A percentile compares a stretch with the other conserved stretches of the same genome.
Evolutionary conservation across 2,113 vertebrate genomes (phyloP).

Genomic region (Noturus placidus): DNA sequence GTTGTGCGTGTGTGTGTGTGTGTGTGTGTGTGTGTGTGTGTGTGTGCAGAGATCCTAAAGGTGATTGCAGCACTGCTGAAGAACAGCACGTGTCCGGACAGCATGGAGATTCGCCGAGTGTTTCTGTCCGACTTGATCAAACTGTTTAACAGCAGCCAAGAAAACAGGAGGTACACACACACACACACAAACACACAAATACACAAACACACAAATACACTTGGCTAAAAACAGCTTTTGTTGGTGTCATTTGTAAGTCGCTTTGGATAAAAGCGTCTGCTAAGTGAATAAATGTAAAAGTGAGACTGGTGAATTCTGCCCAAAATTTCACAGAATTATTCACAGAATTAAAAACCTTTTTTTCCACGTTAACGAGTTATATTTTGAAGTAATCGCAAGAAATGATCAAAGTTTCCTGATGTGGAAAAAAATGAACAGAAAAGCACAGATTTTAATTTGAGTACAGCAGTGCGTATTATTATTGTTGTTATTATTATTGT

Average conservation of each 20-base stretch:
- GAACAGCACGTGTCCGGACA: conserved; percentile 82
- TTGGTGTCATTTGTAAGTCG: too few relatives aligned
- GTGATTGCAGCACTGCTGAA: conserved; percentile 90
- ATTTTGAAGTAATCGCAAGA: not conserved
- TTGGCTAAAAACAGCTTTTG: not conserved
- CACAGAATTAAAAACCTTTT: not conserved
- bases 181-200: not conserved
- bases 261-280: too few relatives aligned
- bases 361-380: not conserved
- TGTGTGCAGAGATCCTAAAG: conserved; percentile 86
- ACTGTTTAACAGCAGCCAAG: conserved; percentile 97
- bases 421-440: not conserved
- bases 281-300: too few relatives aligned
- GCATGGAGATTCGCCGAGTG: conserved; percentile 87
- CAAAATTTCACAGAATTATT: too few relatives aligned
- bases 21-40: too few relatives aligned
- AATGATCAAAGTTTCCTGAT: not conserved
- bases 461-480: not conserved
- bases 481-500: not conserved
- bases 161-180: conserved; percentile 88
- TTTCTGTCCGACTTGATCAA: conserved; percentile 99
- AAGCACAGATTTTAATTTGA: not conserved
- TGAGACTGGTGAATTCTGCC: too few relatives aligned
- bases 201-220: conserved; percentile 1
- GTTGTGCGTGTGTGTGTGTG: not conserved